phyloP scores from a whole-genome alignment of 2,888 invertebrate genomes.

The Diploptera punctata region DNA sequence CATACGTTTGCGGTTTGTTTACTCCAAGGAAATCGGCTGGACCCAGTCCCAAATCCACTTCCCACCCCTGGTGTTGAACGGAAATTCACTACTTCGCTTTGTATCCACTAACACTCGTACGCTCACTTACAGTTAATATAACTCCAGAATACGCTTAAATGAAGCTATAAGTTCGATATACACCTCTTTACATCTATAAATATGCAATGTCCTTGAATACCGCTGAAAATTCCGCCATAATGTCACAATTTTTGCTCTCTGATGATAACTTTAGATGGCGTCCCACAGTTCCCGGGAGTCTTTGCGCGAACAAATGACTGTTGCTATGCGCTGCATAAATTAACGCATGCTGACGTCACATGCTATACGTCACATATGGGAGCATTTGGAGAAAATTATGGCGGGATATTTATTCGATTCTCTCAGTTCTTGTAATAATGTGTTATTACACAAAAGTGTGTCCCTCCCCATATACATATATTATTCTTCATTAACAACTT shows the following conservation, averaged over 20 bases:
- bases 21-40: slow-evolving; percentile 43
- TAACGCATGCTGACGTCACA: slow-evolving; percentile 42
- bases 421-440: background rate
- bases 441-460: background rate
- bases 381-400: background rate
- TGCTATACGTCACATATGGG: slow-evolving; percentile 33
- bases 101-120: slow-evolving; percentile 27
- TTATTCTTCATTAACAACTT: too few relatives aligned
- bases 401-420: background rate
- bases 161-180: slow-evolving; percentile 30
- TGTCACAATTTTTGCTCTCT: slow-evolving; percentile 45
- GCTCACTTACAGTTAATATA: slow-evolving; percentile 26
- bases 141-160: slow-evolving; percentile 17
- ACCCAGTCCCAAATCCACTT: slow-evolving; percentile 40
- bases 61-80: slow-evolving; percentile 42
- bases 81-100: slow-evolving; percentile 41
- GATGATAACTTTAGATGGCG: slow-evolving; percentile 45
- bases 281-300: slow-evolving; percentile 44
- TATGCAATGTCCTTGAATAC: slow-evolving; percentile 42
- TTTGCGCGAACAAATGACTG: slow-evolving; percentile 44
- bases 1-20: slow-evolving; percentile 44
- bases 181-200: slow-evolving; percentile 40
- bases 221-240: slow-evolving; percentile 45
- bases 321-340: slow-evolving; percentile 43
- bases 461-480: too few relatives aligned